Evolutionary conservation across 2,888 invertebrate species (phyloP).

Genomic region (Athripsodes cinereus): DNA sequence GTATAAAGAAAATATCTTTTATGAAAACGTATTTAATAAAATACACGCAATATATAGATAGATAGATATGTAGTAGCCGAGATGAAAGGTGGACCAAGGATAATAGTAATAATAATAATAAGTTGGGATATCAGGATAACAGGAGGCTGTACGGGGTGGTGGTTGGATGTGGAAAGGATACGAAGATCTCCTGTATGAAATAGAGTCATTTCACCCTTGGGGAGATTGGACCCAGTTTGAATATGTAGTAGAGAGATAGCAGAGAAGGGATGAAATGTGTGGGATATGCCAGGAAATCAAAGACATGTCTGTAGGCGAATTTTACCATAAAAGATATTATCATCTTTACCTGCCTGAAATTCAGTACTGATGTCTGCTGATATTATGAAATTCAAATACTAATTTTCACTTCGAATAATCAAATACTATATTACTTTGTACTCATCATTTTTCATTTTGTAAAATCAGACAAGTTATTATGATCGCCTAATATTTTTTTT

Average conservation of each 20-base stretch:
- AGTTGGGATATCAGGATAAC: slow-evolving; percentile 10
- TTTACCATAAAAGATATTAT: slow-evolving; percentile 22
- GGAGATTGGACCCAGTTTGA: slow-evolving; percentile 11
- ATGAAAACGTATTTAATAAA: neutral
- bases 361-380: too few relatives aligned
- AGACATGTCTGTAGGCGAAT: neutral
- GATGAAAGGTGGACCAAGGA: slow-evolving; percentile 14
- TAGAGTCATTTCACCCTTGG: slow-evolving; percentile 24
- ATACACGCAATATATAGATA: neutral
- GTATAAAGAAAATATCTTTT: too few relatives aligned
- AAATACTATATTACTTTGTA: too few relatives aligned
- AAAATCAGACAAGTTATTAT: too few relatives aligned
- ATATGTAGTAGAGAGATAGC: neutral
- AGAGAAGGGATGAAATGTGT: slow-evolving; percentile 6
- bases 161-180: slow-evolving; percentile 3
- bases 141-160: slow-evolving; percentile 13
- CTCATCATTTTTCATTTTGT: too few relatives aligned
- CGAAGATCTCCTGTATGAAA: slow-evolving; percentile 16
- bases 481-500: too few relatives aligned
- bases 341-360: too few relatives aligned
- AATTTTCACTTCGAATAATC: too few relatives aligned
- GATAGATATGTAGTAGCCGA: neutral
- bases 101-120: slow-evolving; percentile 11
- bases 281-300: slow-evolving; percentile 7
- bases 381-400: too few relatives aligned